Percentiles rank a stretch among this genome's conserved stretches.
phyloP scores from a whole-genome alignment of 1,140 invertebrate genomes.

The Aphelinus certus region DNA sequence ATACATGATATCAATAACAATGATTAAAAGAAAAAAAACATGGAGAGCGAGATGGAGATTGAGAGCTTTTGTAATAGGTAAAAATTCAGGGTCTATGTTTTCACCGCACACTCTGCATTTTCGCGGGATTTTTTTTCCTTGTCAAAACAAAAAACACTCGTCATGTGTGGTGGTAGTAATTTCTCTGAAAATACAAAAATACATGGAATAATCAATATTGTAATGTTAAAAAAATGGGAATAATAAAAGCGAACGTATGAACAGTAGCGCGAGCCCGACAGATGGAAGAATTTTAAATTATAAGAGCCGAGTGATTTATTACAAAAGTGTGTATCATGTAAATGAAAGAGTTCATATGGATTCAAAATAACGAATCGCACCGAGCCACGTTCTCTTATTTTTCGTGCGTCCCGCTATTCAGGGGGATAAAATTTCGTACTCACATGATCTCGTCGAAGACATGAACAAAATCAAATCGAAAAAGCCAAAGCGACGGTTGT shows the following conservation, averaged over 20 bases:
- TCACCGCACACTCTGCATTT: constrained; percentile 37
- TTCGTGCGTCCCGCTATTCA: constrained; percentile 18
- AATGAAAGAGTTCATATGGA: constrained; percentile 20
- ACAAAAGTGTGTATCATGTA: constrained; percentile 16
- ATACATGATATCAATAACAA: constrained; percentile 54
- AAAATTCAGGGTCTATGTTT: constrained; percentile 40
- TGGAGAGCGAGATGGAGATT: constrained; percentile 42
- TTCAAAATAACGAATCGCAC: constrained; percentile 16
- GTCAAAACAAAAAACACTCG: constrained; percentile 34
- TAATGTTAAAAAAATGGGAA: constrained; percentile 8
- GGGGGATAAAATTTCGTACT: constrained; percentile 12
- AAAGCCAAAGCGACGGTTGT: too few species aligned
- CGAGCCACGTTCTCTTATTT: not conserved
- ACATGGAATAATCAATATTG: constrained; percentile 26
- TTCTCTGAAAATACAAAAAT: constrained; percentile 8
- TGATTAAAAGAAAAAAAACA: constrained; percentile 11
- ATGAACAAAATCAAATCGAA: not conserved
- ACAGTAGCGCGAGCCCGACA: constrained; percentile 11
- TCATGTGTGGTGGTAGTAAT: constrained; percentile 34
- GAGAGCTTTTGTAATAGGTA: constrained; percentile 59
- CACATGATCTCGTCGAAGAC: constrained; percentile 24
- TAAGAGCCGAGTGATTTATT: constrained; percentile 30
- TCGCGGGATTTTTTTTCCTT: constrained; percentile 37
- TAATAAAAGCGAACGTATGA: constrained; percentile 12
- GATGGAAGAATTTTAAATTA: not conserved